Evolutionary conservation across 1,140 invertebrate genomes (phyloP).

Genomic region (Reticulitermes speratus): DNA sequence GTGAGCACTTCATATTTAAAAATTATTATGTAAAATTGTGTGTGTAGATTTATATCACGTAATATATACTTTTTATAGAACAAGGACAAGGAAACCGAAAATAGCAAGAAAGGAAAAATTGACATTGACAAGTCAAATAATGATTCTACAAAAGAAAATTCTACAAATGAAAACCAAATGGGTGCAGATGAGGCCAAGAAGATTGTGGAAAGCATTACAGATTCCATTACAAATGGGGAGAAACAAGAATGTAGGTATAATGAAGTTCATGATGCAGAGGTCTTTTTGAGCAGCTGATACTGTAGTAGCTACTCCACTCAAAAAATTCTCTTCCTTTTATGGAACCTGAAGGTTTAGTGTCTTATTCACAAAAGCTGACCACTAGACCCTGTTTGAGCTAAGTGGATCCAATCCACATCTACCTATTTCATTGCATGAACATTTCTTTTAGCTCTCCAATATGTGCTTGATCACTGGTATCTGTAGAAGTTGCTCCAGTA

Average conservation of each 20-base stretch:
- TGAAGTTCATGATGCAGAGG: conserved; percentile 27
- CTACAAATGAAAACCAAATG: conserved; percentile 44
- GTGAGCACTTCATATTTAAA: no score
- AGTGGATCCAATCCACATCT: no score
- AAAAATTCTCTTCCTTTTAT: background rate
- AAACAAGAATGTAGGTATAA: conserved; percentile 70
- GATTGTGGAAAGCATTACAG: conserved; percentile 85
- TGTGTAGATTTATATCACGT: background rate
- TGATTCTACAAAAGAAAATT: conserved; percentile 46
- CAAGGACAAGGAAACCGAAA: conserved; percentile 44
- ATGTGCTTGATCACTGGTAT: no score
- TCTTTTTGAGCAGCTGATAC: conserved; percentile 23
- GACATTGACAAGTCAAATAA: conserved; percentile 40
- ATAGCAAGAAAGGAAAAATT: conserved; percentile 39
- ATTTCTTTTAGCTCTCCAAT: no score
- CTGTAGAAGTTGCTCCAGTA: no score
- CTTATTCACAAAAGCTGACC: no score
- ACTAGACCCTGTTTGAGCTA: no score
- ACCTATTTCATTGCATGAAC: no score
- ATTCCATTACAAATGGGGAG: conserved; percentile 74
- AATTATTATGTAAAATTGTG: no score
- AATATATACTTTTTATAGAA: conserved; percentile 38
- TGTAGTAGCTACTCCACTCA: background rate
- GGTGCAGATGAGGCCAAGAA: conserved; percentile 87
- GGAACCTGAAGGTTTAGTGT: no score